Percentiles rank a stretch among this genome's conserved stretches.
These are phyloP conservation scores for Nomada lathburiana DNA, from an alignment of 2,888 invertebrate species.

Conservation along the genomic window DNA sequence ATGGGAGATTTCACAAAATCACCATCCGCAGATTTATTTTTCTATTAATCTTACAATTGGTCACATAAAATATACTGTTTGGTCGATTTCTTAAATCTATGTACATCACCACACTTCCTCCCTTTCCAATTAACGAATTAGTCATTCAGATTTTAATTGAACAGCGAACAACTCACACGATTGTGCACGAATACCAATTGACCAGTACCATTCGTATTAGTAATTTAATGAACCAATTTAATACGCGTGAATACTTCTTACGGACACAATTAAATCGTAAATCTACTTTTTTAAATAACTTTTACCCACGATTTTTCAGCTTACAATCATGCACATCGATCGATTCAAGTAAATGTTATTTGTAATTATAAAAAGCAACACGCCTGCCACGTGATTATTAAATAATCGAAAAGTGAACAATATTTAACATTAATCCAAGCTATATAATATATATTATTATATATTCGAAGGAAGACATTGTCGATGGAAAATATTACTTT, in stretches of 20 bases:
- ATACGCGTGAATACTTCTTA: background rate
- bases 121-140: conserved; percentile 2
- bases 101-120: conserved; percentile 4
- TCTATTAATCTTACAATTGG: conserved; percentile 43
- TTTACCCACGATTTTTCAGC: background rate
- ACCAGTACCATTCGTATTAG: conserved; percentile 11
- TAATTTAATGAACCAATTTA: background rate
- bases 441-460: background rate
- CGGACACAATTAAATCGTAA: background rate
- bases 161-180: background rate
- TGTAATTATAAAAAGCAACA: conserved; percentile 10
- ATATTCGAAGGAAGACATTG: background rate
- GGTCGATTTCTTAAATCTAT: conserved; percentile 49
- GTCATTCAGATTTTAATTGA: conserved; percentile 20
- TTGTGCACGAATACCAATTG: background rate
- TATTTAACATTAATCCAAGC: background rate
- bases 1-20: background rate
- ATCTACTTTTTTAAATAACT: background rate
- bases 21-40: conserved; percentile 30
- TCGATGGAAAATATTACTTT: background rate
- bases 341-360: background rate
- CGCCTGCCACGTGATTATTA: too few species aligned
- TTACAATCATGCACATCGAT: conserved; percentile 8
- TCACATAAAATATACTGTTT: conserved; percentile 39
- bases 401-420: too few species aligned